Conservation (phyloP, 2,888 invertebrate genomes). For the Biston betularia region DNA sequence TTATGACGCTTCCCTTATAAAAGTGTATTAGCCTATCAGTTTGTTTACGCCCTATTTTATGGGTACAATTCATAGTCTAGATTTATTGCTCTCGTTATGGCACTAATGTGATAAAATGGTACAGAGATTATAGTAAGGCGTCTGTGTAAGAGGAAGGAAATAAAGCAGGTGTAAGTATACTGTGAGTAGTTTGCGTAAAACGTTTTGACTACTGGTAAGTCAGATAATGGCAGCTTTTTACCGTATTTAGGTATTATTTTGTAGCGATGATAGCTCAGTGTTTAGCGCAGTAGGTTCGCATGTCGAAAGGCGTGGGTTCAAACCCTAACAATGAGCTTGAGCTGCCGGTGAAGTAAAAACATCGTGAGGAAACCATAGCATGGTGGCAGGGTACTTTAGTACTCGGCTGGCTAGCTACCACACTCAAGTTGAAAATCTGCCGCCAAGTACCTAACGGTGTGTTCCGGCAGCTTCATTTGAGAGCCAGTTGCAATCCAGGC, state of each 20-base stretch:
- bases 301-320: too few species aligned
- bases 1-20: conserved; percentile 15
- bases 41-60: conserved; percentile 27
- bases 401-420: too few species aligned
- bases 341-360: too few species aligned
- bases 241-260: not conserved
- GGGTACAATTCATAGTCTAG: conserved; percentile 29
- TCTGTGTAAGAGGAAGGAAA: not conserved
- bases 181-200: conserved; percentile 10
- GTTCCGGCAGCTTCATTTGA: too few species aligned
- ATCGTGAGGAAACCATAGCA: too few species aligned
- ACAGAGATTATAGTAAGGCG: conserved; percentile 6
- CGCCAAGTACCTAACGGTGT: too few species aligned
- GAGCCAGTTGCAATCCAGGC: too few species aligned
- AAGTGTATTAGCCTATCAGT: conserved; percentile 25
- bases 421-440: too few species aligned
- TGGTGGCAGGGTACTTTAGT: too few species aligned
- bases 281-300: too few species aligned
- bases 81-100: conserved; percentile 28
- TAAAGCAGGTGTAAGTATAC: not conserved
- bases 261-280: too few species aligned
- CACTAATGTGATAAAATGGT: conserved; percentile 4
- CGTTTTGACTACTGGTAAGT: conserved; percentile 7
- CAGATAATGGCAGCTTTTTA: conserved; percentile 4
- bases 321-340: too few species aligned